Evolutionary conservation across 1,140 invertebrate genomes (phyloP), one percentile per base, ranked within the genome.

Genomic region (Coptotermes formosanus): DNA sequence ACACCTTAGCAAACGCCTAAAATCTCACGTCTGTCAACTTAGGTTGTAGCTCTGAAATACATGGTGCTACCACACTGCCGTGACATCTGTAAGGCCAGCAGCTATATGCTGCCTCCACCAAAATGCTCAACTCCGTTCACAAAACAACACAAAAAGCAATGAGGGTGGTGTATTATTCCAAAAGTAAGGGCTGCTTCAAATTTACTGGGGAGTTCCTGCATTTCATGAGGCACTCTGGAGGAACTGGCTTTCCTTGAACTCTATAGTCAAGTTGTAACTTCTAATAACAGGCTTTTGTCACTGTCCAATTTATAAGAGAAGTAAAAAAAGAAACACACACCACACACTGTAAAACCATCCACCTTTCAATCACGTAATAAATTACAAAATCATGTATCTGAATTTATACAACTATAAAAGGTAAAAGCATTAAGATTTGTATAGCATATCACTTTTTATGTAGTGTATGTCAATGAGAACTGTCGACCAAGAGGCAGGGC

Each of bases 151-250:
- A 21, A 1, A 21, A 64, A 21, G 59, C 21, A 64, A 64, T 64
- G 21, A 16, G 59, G 1, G 59, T 64, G 59, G 11, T 75, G 64
- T 75, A 75, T 30, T 75, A 75, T 75, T 75, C 64, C 64, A 75
- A 75, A 75, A 75, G 30, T 75, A 75, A 75, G n/a, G 64, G 30
- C n/a, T 75, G 64, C 64, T 75, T 75, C 2, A 75, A 75, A 4
- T 25, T 30, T 75, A 30, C 30, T 25, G 64, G 64, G 64, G 30
- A 75, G 64, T 75, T 75, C 9, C n/a, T 75, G 64, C 64, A 75
- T 75, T 75, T 75, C n/a, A 75, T 75, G 64, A 75, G 64, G 64
- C 64, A 75, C 64, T 75, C n/a, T 25, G 64, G 64, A 75, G 64
- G 64, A 75, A 75, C 25, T 75, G 64, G 64, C n/a, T 75, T 75